Conservation (phyloP, 1,140 invertebrate genomes). For the Drosophila nebulosa region DNA sequence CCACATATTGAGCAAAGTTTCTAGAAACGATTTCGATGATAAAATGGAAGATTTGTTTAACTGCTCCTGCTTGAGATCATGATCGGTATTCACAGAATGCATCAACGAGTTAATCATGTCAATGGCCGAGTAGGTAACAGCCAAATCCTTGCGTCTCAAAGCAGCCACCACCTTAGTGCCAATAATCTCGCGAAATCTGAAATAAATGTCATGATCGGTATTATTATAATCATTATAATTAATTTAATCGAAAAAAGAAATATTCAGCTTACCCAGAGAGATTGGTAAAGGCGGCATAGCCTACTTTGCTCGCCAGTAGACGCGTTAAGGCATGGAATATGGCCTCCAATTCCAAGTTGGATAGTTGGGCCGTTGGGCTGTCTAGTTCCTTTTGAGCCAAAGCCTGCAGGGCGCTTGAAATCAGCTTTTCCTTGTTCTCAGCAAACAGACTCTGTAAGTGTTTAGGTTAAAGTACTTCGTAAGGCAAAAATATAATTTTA, state of each 20-base stretch:
- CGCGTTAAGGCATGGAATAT: slow-evolving; percentile 97
- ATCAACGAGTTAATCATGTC: slow-evolving; percentile 98
- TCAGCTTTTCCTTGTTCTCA: slow-evolving; percentile 99
- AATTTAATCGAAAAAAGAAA: too few species aligned
- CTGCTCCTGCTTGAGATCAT: slow-evolving; percentile 97
- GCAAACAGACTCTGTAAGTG: slow-evolving; percentile 92
- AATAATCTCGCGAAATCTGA: slow-evolving; percentile 95
- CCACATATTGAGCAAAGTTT: slow-evolving; percentile 97
- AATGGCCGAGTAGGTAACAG: slow-evolving; percentile 96
- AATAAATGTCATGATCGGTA: too few species aligned
- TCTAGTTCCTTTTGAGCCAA: slow-evolving; percentile 88
- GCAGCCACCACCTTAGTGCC: slow-evolving; percentile 95
- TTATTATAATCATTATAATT: too few species aligned
- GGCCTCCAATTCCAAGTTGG: slow-evolving; percentile 89
- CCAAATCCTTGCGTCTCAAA: slow-evolving; percentile 93
- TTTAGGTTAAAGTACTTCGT: background rate
- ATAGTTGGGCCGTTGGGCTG: slow-evolving; percentile 82
- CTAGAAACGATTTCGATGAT: slow-evolving; percentile 95
- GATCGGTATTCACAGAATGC: slow-evolving; percentile 99
- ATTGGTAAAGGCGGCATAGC: slow-evolving; percentile 97
- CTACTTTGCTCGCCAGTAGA: slow-evolving; percentile 97
- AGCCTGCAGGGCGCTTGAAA: slow-evolving; percentile 89
- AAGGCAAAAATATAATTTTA: too few species aligned
- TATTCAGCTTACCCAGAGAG: slow-evolving; percentile 86
- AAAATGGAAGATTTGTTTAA: slow-evolving; percentile 98